Evolutionary conservation across 2,113 vertebrate species (phyloP), one percentile per base, ranked within the genome.

Genomic region (Dipodomys merriami): DNA sequence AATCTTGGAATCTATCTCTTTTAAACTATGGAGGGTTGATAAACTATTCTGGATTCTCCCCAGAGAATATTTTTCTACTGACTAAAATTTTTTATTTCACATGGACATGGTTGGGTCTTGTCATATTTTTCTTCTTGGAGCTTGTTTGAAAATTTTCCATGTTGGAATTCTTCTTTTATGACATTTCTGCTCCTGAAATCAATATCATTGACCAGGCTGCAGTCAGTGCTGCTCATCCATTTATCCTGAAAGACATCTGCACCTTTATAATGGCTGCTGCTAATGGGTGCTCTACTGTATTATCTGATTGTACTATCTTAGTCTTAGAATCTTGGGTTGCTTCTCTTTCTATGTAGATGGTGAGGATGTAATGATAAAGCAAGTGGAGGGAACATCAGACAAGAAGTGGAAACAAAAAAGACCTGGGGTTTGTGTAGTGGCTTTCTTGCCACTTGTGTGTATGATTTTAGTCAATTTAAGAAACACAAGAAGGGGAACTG

Each of bases 21-120:
- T 92, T 30, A 85, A 53, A n/a, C 4, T 72, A 29, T 53, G 7
- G 29, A 82, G 0, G 83, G 91, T 80, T 83, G 68, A 46, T 74
- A 76, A 95, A 65, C 7, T 8, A 82, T 2, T 1, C n/a, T 91
- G 69, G n/a, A 6, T 44, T 22, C 3, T 94, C 18, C 22, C 67
- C 9, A 33, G 53, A 91, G n/a, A 91, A 74, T 64, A 57, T 78
- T 71, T 94, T 88, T 90, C 35, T 64, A n/a, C 18, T 73, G 25
- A 69, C n/a, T 82, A 60, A 73, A 69, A 49, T 73, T 62, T 20
- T 53, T 87, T 88, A 65, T 86, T 85, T 79, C 18, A 81, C 27
- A 23, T 29, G 64, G 60, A 85, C 15, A 20, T 25, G 80, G 71
- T 73, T 72, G 69, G 30, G 27, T 29, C 11, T 46, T 67, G 35